Conservation (phyloP, 1,140 invertebrate species). For the Dreissena rostriformis region DNA sequence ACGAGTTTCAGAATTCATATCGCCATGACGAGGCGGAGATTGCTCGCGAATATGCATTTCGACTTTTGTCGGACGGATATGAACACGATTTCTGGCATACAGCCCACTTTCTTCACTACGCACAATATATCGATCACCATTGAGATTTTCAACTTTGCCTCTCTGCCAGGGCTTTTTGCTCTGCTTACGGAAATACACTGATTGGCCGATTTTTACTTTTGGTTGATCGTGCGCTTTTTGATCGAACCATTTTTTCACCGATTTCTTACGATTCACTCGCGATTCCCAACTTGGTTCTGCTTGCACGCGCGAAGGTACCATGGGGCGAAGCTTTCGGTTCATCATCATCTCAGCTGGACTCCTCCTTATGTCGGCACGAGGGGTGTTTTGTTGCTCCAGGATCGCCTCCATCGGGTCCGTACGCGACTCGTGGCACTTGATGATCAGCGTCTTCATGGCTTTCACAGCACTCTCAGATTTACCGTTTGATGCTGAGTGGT, state of each 20-base stretch:
- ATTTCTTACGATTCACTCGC: background rate
- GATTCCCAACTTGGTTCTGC: too few species aligned
- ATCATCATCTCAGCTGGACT: too few species aligned
- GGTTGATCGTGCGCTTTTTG: too few species aligned
- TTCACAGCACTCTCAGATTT: constrained; percentile 1
- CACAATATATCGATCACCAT: background rate
- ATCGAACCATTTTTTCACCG: background rate
- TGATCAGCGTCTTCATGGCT: constrained; percentile 3
- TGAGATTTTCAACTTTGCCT: background rate
- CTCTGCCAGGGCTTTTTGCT: background rate
- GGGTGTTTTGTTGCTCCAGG: too few species aligned
- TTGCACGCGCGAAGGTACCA: too few species aligned
- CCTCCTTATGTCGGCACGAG: too few species aligned
- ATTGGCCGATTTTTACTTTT: too few species aligned
- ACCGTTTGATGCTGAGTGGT: constrained; percentile 3
- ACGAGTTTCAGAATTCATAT: background rate
- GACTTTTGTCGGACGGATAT: constrained; percentile 2
- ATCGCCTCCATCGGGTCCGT: constrained; percentile 1
- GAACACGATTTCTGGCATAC: constrained; percentile 10
- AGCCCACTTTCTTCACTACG: background rate
- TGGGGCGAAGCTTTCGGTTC: too few species aligned
- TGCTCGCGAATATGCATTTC: background rate
- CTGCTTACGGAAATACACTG: constrained; percentile 6
- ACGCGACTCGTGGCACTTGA: constrained; percentile 1
- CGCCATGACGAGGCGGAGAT: constrained; percentile 4